These are phyloP conservation scores for Calycopis cecrops DNA, from an alignment of 1,140 invertebrate species.

Conservation along the genomic window DNA sequence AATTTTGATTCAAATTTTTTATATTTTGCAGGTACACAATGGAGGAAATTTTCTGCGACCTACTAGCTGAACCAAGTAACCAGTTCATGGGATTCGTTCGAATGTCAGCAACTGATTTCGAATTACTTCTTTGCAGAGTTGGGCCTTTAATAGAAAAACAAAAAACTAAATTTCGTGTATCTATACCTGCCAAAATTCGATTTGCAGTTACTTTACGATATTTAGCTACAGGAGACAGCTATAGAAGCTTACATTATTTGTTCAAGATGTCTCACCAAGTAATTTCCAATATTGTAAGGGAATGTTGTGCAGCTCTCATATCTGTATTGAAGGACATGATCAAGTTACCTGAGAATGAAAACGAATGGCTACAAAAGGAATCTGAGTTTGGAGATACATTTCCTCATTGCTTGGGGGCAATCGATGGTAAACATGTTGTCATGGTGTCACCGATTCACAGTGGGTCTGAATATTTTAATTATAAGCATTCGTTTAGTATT, in stretches of 20 bases:
- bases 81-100: constrained; percentile 24
- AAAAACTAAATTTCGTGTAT: constrained; percentile 18
- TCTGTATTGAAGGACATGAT: constrained; percentile 24
- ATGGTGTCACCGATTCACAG: constrained; percentile 17
- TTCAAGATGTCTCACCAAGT: constrained; percentile 29
- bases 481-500: constrained; percentile 30
- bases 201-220: constrained; percentile 30
- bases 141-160: constrained; percentile 19
- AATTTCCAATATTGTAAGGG: constrained; percentile 24
- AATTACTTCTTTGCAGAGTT: constrained; percentile 23
- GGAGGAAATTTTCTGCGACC: constrained; percentile 16
- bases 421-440: constrained; percentile 37
- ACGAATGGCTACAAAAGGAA: constrained; percentile 21
- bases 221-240: too few relatives aligned
- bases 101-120: too few relatives aligned
- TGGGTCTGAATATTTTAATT: constrained; percentile 26
- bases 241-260: constrained; percentile 23
- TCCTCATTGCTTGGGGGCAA: constrained; percentile 26
- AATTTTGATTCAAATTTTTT: neutral
- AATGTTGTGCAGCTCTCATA: constrained; percentile 27
- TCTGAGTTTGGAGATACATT: constrained; percentile 20
- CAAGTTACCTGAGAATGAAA: constrained; percentile 23
- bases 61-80: constrained; percentile 20
- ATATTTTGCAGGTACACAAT: constrained; percentile 14
- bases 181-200: constrained; percentile 24